Conservation (phyloP, 2,888 invertebrate genomes). For the Rhabditoides inermis region DNA sequence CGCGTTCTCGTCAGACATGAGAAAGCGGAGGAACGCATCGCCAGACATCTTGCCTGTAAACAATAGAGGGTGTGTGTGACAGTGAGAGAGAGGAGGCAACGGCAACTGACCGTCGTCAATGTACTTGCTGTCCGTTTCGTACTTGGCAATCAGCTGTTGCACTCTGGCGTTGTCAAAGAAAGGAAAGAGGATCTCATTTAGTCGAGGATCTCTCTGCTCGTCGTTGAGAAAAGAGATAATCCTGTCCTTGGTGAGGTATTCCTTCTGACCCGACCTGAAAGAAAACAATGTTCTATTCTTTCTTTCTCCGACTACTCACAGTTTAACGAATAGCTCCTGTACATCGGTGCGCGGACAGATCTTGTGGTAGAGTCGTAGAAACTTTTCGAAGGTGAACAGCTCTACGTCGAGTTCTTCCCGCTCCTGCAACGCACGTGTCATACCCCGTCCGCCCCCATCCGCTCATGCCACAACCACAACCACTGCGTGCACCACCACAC, state of each 20-base stretch:
- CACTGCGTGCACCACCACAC: constrained; percentile 1
- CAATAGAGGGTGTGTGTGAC: too few species aligned
- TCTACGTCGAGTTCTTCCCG: constrained; percentile 81
- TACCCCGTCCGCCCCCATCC: too few species aligned
- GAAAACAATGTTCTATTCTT: too few species aligned
- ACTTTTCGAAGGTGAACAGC: constrained; percentile 95
- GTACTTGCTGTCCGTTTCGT: constrained; percentile 56
- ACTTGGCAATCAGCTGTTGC: constrained; percentile 80
- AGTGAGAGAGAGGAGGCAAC: neutral
- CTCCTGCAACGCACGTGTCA: constrained; percentile 59
- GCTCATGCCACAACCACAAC: neutral
- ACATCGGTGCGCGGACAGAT: constrained; percentile 98
- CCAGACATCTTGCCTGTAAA: constrained; percentile 58
- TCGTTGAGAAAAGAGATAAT: constrained; percentile 52
- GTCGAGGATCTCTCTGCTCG: constrained; percentile 90
- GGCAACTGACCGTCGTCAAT: constrained; percentile 25
- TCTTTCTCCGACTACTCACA: too few species aligned
- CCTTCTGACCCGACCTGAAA: constrained; percentile 49
- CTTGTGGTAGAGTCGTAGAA: constrained; percentile 93
- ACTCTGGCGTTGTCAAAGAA: constrained; percentile 88
- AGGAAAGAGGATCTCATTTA: constrained; percentile 97
- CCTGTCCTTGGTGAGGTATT: constrained; percentile 46
- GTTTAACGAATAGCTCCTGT: constrained; percentile 76
- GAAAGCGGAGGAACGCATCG: constrained; percentile 90
- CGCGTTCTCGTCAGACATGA: constrained; percentile 99